A percentile compares a stretch with the other conserved stretches of the same genome.
Conservation (phyloP, 1,140 invertebrate genomes). For the Cherax destructor region DNA sequence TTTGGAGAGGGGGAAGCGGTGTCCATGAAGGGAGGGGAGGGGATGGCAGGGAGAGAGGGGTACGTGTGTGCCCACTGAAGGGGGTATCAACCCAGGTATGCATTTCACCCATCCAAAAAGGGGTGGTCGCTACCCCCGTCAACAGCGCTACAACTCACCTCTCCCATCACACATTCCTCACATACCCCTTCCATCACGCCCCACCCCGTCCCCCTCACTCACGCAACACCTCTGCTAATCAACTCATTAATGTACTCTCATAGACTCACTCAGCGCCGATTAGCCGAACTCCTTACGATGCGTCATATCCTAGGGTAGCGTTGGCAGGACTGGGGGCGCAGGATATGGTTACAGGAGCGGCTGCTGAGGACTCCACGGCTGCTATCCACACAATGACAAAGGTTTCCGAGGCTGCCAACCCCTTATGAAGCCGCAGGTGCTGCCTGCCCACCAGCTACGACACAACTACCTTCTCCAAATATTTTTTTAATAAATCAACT, state of each 20-base stretch:
- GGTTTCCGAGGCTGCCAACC: constrained; percentile 8
- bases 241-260: too few species aligned
- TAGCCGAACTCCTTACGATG: too few species aligned
- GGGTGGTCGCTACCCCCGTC: constrained; percentile 2
- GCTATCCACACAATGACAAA: constrained; percentile 23
- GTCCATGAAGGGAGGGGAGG: too few species aligned
- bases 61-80: neutral
- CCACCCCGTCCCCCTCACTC: too few species aligned
- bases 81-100: neutral
- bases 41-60: too few species aligned
- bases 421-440: constrained; percentile 33
- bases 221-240: too few species aligned
- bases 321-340: neutral
- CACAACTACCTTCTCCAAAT: neutral
- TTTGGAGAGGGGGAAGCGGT: neutral
- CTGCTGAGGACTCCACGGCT: neutral
- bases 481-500: too few species aligned
- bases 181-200: too few species aligned
- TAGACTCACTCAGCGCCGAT: too few species aligned
- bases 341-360: constrained; percentile 35
- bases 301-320: neutral
- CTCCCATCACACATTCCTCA: too few species aligned
- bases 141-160: too few species aligned
- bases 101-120: constrained; percentile 10
- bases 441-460: neutral